Base-by-base conservation (phyloP, 2,888 invertebrate genomes). In the Subacronicta megacephala region DNA sequence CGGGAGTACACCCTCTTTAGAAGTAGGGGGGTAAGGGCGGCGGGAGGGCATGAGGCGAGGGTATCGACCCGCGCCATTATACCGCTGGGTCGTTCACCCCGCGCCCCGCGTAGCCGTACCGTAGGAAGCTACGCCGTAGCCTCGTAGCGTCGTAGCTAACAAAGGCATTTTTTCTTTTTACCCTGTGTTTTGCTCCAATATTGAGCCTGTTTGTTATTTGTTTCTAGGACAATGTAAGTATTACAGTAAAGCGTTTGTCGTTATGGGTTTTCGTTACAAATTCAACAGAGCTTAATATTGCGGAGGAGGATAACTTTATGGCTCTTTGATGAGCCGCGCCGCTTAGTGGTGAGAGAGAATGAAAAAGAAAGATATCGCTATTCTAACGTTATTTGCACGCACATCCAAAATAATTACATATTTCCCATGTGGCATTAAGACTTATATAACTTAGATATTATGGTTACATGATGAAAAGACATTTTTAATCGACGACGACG, bases 41-140 rank as follows among this genome's bases (percentile, higher is more conserved):
- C 46, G 55, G 72, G 69, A 61, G 62, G 61, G 75, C 26, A 13
- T 64, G 76, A 62, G 69, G 66, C 59, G 72, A 75, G 87, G 88
- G 77, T 93, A 93, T 92, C 93, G 93, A 93, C 92, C 92, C 81
- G 83, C 82, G 80, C 82, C 81, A 83, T 85, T 83, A 83, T 80
- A 80, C 78, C 82, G 76, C 77, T 78, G 79, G 92, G 92, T 88
- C 91, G 83, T 92, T 90, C 88, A 92, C 88, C 92, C 89, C 88
- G 85, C 88, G 78, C 79, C 85, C 79, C 84, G 82, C 83, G 81
- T 80, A 80, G 72, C 70, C 72, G 73, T 78, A 75, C 66, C 84
- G 84, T 86, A 86, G 81, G 65, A 66, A 44, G 47, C 72, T 67
- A 68, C 70, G 62, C 57, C 84, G 84, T 85, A 84, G 82, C 80